Base-by-base conservation (phyloP, 1,140 invertebrate genomes). In the Nautilus pompilius region DNA sequence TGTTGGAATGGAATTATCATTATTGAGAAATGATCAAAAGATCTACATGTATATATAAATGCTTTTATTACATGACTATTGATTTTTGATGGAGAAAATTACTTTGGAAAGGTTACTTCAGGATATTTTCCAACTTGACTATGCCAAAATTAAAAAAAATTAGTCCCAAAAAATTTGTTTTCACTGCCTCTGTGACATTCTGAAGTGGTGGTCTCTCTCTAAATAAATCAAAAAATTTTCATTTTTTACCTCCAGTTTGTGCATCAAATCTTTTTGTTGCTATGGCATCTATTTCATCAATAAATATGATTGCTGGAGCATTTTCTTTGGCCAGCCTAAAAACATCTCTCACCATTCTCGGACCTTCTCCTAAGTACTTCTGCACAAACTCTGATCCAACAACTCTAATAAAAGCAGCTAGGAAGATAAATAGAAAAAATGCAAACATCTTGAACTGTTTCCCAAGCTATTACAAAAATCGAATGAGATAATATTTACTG, bases 331-430 rank as follows among this genome's bases (percentile, higher is more conserved):
- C 98, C 61, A 99, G 86, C 73, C 97, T 89, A 79, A 99, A 99
- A 1, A 99, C 97, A 84, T 99, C 98, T 66, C 98, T 87, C 4
- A 99, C 98, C 97, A 99, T 99, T 68, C 97, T 88, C 2, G 98
- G 96, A 1, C 97, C 96, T 86, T 99, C 98, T 33, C 98, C 98
- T 26, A 99, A 84, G 80, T 99, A 99, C 79, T 99, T 99, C 83
- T 99, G 98, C 0, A 99, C 97, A 84, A 99, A 99, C 84, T 99
- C 97, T 0, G 96, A 99, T 6, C 98, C 98, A 45, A 99, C 97
- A 20, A 99, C 97, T 63, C 96, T 88, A 70, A 99, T 99, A 78
- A 99, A 99, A 5, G 96, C 92, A 80, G 96, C 96, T 89, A 78
- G 60, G 84, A 85, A 67, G 74, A 60, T 69, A 65, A 60, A 67